phyloP scores from a whole-genome alignment of 2,113 vertebrate species.

The Cephalopholis sonnerati region DNA sequence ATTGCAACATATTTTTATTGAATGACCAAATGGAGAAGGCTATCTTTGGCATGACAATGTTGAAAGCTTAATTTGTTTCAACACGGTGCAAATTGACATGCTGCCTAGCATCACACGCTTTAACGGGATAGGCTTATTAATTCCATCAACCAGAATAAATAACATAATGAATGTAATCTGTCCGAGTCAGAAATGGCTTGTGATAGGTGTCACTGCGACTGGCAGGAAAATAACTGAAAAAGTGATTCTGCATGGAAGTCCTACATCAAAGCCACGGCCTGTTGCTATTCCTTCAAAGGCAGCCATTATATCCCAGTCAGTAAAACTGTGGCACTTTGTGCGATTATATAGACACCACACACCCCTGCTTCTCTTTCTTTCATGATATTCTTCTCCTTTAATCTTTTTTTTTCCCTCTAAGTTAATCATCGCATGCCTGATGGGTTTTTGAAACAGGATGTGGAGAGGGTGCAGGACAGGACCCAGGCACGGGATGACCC shows the following conservation, averaged over 20 bases:
- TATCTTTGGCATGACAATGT: constrained; percentile 66
- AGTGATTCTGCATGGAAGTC: constrained; percentile 35
- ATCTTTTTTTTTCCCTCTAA: constrained; percentile 53
- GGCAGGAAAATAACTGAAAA: constrained; percentile 41
- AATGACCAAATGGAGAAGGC: constrained; percentile 67
- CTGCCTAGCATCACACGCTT: constrained; percentile 43
- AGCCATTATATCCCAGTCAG: constrained; percentile 64
- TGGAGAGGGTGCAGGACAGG: constrained; percentile 62
- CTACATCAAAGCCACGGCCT: constrained; percentile 65
- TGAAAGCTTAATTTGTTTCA: constrained; percentile 71
- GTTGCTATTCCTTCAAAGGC: constrained; percentile 65
- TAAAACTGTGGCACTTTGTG: constrained; percentile 67
- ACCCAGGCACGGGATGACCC: constrained; percentile 71
- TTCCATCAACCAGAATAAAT: constrained; percentile 43
- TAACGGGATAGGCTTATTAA: constrained; percentile 58
- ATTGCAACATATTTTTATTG: constrained; percentile 78
- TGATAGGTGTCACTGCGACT: constrained; percentile 43
- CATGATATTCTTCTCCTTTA: constrained; percentile 67
- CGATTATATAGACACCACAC: constrained; percentile 56
- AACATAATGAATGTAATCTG: constrained; percentile 29
- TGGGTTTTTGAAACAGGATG: constrained; percentile 66
- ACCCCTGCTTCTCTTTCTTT: constrained; percentile 48
- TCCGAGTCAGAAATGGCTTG: constrained; percentile 20
- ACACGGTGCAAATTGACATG: constrained; percentile 58
- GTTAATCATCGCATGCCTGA: constrained; percentile 74